Evolutionary conservation across 2,113 vertebrate genomes (phyloP).

Genomic region (Epinephelus lanceolatus): DNA sequence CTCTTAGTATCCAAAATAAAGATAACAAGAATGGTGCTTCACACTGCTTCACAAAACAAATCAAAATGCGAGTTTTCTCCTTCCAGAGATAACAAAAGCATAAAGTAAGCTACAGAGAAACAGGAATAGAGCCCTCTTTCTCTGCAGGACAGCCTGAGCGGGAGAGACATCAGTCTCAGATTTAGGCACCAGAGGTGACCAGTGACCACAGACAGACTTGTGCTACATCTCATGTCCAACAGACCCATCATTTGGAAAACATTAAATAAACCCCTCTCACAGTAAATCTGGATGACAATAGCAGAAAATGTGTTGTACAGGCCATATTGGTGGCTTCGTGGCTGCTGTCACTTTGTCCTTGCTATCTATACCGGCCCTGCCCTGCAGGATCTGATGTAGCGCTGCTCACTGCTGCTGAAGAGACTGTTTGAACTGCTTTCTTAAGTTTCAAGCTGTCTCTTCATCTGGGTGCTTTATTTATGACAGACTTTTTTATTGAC

Average conservation of each 20-base stretch:
- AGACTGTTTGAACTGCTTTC: no score
- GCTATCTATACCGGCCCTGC: no score
- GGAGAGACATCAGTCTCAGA: conserved; percentile 1
- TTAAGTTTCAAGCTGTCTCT: no score
- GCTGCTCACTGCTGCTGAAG: no score
- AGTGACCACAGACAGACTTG: conserved; percentile 21
- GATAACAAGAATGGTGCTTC: background rate
- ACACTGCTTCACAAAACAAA: background rate
- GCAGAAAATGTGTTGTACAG: conserved; percentile 5
- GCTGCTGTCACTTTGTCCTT: no score
- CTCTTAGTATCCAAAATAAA: background rate
- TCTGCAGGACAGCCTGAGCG: conserved; percentile 7
- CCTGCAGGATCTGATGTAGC: no score
- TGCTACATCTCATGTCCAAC: conserved; percentile 21
- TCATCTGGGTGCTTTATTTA: no score
- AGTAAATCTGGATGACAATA: background rate
- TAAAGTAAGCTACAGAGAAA: no score
- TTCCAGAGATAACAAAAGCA: no score
- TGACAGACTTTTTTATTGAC: no score
- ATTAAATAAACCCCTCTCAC: conserved; percentile 1
- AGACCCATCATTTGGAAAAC: conserved; percentile 1
- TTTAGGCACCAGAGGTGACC: conserved; percentile 7
- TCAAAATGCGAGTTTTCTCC: no score
- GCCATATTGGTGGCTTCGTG: background rate
- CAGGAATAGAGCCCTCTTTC: background rate